Base-by-base conservation (phyloP, 2,797 vertebrate genomes). In the Amphiprion clarkii region DNA sequence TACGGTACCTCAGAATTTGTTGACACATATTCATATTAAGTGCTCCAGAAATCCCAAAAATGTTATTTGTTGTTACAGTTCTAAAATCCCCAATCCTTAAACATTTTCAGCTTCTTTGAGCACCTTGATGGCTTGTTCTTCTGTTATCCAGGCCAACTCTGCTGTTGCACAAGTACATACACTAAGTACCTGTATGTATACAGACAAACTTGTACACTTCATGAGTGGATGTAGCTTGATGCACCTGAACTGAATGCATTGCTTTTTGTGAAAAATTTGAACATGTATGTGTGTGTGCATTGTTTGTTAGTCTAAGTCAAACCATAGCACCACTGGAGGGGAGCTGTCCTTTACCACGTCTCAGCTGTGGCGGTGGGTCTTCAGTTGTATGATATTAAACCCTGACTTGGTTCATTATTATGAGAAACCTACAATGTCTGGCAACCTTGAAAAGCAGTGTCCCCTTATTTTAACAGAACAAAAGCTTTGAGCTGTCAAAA, bases 401-500 rank as follows among this genome's bases (percentile, higher is more conserved):
- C 64, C 48, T 4, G 46, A 54, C 27, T 33, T 14, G 25, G 76
- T 55, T 68, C 76, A 56, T 74, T 73, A 55, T 71, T 68, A 69
- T 25, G 21, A 69, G 66, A 82, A 89, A 69, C 81, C 71, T 81
- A 81, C 64, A 74, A 84, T 64, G 80, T 87, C 84, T 90, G 90
- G 90, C 85, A 88, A 8, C 82, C 16, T 71, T 10, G 60, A 65
- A 77, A 72, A 63, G 83, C 78, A 61, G 61, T 85, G 78, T 74
- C 83, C 77, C 25, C 69, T 78, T 54, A 61, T 74, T 86, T 58
- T 1, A 78, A 4, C 44, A 71, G 74, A 89, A 89, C 86, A 89
- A 82, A 90, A 87, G 87, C 82, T 79, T 60, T 19, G 65, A 81
- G 78, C 82, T 89, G 84, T 89, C 83, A 84, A 33, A 83, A 71